Base-by-base conservation (phyloP, 2,888 invertebrate species). In the Mylabris sibirica region DNA sequence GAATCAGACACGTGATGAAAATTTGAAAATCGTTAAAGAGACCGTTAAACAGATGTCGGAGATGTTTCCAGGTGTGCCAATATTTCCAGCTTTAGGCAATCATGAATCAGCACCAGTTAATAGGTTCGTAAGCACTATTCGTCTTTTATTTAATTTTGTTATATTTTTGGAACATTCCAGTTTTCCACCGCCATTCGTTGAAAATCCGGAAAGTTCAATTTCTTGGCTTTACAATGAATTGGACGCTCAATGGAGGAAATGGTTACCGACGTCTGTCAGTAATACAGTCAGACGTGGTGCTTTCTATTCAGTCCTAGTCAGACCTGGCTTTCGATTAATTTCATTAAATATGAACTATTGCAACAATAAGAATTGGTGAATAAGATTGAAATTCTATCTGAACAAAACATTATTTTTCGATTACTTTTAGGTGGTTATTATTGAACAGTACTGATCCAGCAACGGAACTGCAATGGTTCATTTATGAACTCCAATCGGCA, bases 281-380 rank as follows among this genome's bases (percentile, higher is more conserved):
- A 92, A 92, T 75, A 96, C 96, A 0, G 92, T 97, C 1, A 89
- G 94, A 2, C 89, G 95, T 60, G 96, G 96, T 0, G 96, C 95
- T 41, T 96, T 95, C 86, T 99, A 98, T 85, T 95, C 97, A 3
- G 95, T 96, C 1, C 88, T 96, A 60, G 93, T 97, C 8, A 89
- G 94, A 44, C 95, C 96, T 0, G 96, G 96, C 20, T 95, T 98
- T 83, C 89, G 97, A 68, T 90, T 98, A 66, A 92, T 98, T 73
- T 97, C 97, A 0, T 87, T 98, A n/a, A 98, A 98, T 82, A 97
- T 95, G 92, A 98, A 98, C 85, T 97, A 95, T 85, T 97, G 97
- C 84, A 96, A 97, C 83, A 96, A 95, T 81, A 94, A 94, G 82
- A 97, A 97, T 86, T 98, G 97, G 97, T 64, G 8, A 30, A 30